phyloP scores from a whole-genome alignment of 2,113 vertebrate species.

The Orthonyx spaldingii region DNA sequence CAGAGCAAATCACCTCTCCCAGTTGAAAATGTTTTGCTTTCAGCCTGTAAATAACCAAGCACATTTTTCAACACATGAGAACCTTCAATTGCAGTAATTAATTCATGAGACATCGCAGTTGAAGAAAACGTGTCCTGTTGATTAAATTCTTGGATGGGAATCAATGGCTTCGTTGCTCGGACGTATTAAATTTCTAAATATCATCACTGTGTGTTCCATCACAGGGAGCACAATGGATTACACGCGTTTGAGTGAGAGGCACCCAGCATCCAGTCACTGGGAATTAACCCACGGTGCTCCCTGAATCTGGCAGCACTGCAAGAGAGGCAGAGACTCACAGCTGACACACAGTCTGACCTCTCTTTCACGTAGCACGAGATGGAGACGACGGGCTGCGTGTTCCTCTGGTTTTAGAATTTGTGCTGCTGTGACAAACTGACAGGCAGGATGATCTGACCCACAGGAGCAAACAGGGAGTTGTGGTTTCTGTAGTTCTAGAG shows the following conservation, averaged over 20 bases:
- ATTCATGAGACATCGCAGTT: neutral
- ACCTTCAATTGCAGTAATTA: constrained; percentile 21
- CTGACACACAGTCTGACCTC: neutral
- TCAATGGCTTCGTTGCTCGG: neutral
- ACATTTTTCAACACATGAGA: neutral
- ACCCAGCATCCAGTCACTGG: neutral
- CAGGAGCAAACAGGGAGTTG: neutral
- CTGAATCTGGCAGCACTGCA: neutral
- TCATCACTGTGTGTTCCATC: neutral
- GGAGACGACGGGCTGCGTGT: neutral
- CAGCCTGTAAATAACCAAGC: neutral
- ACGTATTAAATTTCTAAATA: neutral
- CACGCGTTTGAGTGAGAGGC: neutral
- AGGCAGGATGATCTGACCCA: neutral
- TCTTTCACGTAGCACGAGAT: neutral
- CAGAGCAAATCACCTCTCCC: neutral
- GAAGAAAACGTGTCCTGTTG: neutral
- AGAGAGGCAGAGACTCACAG: neutral
- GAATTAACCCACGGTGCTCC: neutral
- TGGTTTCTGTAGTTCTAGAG: neutral
- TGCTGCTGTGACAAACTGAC: neutral
- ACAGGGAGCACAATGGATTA: neutral
- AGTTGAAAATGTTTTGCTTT: neutral
- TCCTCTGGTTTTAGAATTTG: neutral
- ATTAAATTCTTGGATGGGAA: constrained; percentile 37